Evolutionary conservation across 2,797 vertebrate species (phyloP).

Genomic region (Alectoris magna): DNA sequence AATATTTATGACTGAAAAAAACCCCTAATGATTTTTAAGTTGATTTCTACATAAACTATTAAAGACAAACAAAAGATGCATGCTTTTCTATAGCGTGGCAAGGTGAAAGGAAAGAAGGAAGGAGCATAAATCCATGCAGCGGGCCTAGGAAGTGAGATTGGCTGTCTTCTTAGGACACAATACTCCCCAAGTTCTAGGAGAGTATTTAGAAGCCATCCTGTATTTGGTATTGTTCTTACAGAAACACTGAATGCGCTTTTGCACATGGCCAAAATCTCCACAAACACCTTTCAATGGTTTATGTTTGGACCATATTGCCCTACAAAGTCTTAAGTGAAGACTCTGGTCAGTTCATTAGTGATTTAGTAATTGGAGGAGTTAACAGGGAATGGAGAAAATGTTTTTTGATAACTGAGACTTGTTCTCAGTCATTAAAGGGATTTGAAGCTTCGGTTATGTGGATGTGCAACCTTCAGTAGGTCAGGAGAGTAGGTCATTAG

Average conservation of each 20-base stretch:
- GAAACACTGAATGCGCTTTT: not conserved
- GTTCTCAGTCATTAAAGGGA: not conserved
- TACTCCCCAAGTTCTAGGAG: not conserved
- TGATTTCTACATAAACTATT: not conserved
- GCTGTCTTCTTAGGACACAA: not conserved
- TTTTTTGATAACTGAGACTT: not conserved
- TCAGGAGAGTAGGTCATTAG: constrained; percentile 13
- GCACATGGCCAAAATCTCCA: not conserved
- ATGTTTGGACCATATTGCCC: not conserved
- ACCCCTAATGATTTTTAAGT: not conserved
- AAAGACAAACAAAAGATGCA: not conserved
- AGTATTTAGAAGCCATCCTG: not conserved
- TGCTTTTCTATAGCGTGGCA: not conserved
- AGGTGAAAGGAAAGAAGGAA: not conserved
- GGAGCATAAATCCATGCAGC: not conserved
- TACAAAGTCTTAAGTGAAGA: not conserved
- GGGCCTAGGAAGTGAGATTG: not conserved
- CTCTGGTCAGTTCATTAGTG: constrained; percentile 6
- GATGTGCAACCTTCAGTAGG: constrained; percentile 5
- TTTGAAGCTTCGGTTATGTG: not conserved
- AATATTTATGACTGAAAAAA: not conserved
- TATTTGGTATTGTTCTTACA: not conserved
- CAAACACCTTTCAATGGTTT: not conserved
- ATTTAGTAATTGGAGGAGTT: constrained; percentile 14
- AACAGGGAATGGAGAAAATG: not conserved